Evolutionary conservation across 2,888 invertebrate species (phyloP).

Genomic region (Eupithecia exiguata): DNA sequence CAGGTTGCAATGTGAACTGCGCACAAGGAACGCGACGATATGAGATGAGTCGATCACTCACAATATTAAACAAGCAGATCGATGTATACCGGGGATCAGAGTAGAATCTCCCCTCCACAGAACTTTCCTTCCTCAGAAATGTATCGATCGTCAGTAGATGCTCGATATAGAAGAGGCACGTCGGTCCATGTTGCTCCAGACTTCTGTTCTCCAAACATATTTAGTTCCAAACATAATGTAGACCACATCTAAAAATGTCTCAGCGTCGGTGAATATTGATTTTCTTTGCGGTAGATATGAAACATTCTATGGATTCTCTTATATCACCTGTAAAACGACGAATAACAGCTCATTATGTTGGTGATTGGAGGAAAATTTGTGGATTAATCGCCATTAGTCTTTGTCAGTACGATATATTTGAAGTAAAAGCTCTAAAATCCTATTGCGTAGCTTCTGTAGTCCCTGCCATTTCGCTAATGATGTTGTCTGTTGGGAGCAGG

Average conservation of each 20-base stretch:
- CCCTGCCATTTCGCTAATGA: slow-evolving; percentile 5
- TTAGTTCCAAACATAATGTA: background rate
- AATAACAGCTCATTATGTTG: too few relatives aligned
- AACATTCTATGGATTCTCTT: too few relatives aligned
- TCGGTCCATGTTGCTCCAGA: background rate
- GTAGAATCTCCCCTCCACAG: background rate
- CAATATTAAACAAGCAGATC: background rate
- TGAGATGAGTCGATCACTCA: slow-evolving; percentile 15
- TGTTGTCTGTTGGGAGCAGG: slow-evolving; percentile 6
- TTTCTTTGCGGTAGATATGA: too few relatives aligned
- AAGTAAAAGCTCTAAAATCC: background rate
- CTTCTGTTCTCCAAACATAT: background rate
- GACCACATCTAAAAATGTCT: background rate
- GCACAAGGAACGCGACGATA: slow-evolving; percentile 18
- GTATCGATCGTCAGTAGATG: background rate
- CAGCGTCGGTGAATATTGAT: background rate
- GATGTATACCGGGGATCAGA: background rate
- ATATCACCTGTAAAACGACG: too few relatives aligned
- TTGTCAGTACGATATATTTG: background rate
- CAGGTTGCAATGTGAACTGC: slow-evolving; percentile 39
- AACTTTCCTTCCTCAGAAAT: background rate
- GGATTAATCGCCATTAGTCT: background rate
- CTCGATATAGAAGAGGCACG: background rate
- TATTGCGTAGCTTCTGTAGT: slow-evolving; percentile 2
- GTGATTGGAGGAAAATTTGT: background rate